A percentile compares a stretch with the other conserved stretches of the same genome.
Conservation (phyloP, 2,113 vertebrate species). For the Erinaceus europaeus region DNA sequence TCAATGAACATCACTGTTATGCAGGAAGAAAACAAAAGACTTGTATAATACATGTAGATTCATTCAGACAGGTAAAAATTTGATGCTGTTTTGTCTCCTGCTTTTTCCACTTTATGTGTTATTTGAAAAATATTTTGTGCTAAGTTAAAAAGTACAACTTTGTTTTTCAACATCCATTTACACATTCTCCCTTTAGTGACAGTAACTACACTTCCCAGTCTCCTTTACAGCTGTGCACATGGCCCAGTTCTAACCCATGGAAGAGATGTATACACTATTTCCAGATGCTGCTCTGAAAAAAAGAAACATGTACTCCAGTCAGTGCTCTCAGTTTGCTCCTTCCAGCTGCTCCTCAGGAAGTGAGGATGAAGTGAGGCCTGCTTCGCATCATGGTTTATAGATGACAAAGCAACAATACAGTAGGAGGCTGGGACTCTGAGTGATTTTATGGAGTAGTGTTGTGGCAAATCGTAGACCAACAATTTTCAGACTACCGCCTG, state of each 20-base stretch:
- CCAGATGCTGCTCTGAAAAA: no score
- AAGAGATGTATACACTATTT: no score
- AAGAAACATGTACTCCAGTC: neutral
- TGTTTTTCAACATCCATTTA: neutral
- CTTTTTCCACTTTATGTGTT: neutral
- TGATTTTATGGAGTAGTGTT: neutral
- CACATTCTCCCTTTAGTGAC: neutral
- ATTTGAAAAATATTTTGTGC: neutral
- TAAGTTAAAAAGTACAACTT: neutral
- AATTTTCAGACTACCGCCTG: neutral
- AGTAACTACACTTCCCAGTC: neutral
- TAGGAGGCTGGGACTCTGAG: neutral
- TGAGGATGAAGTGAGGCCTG: neutral
- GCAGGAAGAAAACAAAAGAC: no score
- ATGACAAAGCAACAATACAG: neutral
- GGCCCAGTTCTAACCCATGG: no score
- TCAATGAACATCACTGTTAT: slow-evolving; percentile 6
- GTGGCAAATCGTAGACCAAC: neutral
- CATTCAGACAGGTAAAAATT: neutral
- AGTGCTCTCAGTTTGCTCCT: neutral
- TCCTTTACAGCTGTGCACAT: neutral
- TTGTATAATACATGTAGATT: no score
- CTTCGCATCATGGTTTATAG: neutral
- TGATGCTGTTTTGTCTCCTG: neutral
- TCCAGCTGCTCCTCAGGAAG: neutral